Conservation (phyloP, 2,797 vertebrate genomes). For the Cyclura pinguis region DNA sequence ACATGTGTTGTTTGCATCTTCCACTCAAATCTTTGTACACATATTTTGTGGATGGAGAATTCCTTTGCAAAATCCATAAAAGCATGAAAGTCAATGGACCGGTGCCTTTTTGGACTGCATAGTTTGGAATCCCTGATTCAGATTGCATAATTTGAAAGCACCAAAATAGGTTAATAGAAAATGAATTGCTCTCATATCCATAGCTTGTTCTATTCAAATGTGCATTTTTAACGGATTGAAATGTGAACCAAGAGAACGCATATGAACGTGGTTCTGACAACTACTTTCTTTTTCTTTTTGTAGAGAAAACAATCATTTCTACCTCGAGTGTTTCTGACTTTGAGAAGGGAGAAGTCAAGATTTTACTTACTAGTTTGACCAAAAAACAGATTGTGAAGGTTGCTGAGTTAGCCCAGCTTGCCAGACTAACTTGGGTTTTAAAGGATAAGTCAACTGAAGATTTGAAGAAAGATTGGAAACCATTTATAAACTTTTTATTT, state of each 20-base stretch:
- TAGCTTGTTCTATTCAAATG: too few species aligned
- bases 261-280: not conserved
- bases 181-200: not conserved
- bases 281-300: not conserved
- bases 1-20: not conserved
- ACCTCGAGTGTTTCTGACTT: not conserved
- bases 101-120: not conserved
- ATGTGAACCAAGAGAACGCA: not conserved
- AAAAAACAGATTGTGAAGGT: too few species aligned
- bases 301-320: not conserved
- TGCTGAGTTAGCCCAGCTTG: too few species aligned
- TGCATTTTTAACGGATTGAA: not conserved
- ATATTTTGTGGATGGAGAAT: not conserved
- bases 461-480: too few species aligned
- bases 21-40: not conserved
- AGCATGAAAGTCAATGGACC: not conserved
- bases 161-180: not conserved
- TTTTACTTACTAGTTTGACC: conserved; percentile 89
- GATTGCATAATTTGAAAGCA: not conserved
- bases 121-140: not conserved
- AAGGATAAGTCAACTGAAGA: too few species aligned
- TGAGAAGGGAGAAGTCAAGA: too few species aligned
- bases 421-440: too few species aligned
- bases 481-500: too few species aligned
- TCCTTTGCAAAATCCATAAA: not conserved